Evolutionary conservation across 2,113 vertebrate genomes (phyloP), one percentile per base, ranked within the genome.

Genomic region (Pica pica): DNA sequence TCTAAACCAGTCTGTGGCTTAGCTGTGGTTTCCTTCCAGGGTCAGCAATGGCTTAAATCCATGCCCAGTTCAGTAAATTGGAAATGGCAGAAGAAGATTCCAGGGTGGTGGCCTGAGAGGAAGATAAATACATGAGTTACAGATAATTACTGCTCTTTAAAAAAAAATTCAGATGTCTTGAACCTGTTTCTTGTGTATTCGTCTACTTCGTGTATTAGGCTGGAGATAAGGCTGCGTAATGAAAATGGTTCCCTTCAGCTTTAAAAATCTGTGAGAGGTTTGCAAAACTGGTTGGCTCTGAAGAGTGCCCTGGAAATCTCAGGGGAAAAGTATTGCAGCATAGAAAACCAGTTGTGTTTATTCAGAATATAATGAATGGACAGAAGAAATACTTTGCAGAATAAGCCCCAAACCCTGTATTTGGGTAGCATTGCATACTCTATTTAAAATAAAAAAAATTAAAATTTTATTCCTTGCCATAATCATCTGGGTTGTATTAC

Each of bases 31-130:
- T 96, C 67, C 73, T 90, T 77, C 77, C 76, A 91, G 80, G 95
- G 93, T 96, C 95, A 94, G 93, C 69, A 92, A 89, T 92, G 96
- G 89, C 86, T 96, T 95, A 94, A 94, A 96, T 96, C 89, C 63
- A n/a, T 86, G 56, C 64, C 69, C 73, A 83, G 73, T 80, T 84
- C 76, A 71, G 86, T 92, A 96, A 96, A 96, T 93, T 97, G 83
- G 69, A 93, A 92, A 91, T 92, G 96, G 93, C 91, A 93, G 93
- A 96, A 86, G 94, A 96, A 78, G 86, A 87, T 86, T 89, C 77
- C 74, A 60, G 77, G 64, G 83, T 74, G 65, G 52, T 84, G 80
- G 74, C 83, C 91, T 67, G 76, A 75, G 73, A 92, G 35, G 77
- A 90, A 83, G 89, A 93, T 81, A 42, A 83, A 93, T 93, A 49